Evolutionary conservation across 2,113 vertebrate species (phyloP).

Genomic region (Gopherus evgoodei): DNA sequence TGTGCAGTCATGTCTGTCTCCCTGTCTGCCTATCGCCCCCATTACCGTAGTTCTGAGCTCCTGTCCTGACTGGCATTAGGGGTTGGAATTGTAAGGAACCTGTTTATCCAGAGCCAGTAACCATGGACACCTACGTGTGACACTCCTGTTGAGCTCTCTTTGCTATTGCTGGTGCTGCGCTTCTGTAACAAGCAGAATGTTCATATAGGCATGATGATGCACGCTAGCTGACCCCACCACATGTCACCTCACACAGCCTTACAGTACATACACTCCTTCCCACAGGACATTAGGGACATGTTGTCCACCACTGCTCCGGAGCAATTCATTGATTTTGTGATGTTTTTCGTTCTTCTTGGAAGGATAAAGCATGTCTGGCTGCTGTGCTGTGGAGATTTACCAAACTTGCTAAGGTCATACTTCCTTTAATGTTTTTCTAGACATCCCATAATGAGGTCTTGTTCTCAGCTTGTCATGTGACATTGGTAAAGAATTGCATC

Average conservation of each 20-base stretch:
- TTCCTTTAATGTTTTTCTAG: neutral
- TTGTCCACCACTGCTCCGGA: fast-evolving
- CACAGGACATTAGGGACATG: fast-evolving
- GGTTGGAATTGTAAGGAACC: neutral
- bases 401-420: neutral
- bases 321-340: fast-evolving
- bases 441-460: fast-evolving
- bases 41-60: fast-evolving
- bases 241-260: neutral
- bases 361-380: neutral
- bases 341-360: neutral
- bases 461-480: neutral
- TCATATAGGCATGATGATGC: neutral
- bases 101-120: neutral
- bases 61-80: neutral
- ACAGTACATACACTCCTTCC: fast-evolving
- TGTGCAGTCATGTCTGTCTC: neutral
- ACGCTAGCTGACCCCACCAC: fast-evolving
- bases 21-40: fast-evolving
- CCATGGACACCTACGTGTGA: fast-evolving
- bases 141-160: neutral
- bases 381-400: neutral
- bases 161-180: neutral
- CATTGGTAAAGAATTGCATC: neutral
- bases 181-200: neutral